These are phyloP conservation scores for Cromileptes altivelis DNA, from an alignment of 2,113 vertebrate genomes.

Conservation along the genomic window DNA sequence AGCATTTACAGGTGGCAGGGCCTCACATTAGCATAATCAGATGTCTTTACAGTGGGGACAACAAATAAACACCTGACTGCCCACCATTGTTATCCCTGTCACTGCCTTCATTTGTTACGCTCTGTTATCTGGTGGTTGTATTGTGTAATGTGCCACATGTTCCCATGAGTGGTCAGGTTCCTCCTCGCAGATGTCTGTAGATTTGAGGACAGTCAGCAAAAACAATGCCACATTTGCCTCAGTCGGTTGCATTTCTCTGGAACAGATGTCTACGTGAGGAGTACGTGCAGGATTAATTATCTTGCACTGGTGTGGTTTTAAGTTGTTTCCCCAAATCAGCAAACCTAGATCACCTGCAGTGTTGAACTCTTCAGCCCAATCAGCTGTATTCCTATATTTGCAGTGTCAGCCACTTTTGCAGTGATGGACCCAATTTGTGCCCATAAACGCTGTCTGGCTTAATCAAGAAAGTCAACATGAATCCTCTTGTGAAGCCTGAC, in stretches of 20 bases:
- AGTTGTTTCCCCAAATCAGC: slow-evolving; percentile 27
- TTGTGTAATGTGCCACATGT: background rate
- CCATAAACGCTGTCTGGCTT: background rate
- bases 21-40: background rate
- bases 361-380: slow-evolving; percentile 20
- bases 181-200: background rate
- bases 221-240: background rate
- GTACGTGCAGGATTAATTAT: slow-evolving; percentile 16
- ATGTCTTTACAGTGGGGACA: background rate
- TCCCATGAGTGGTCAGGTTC: slow-evolving; percentile 2
- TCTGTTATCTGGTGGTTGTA: background rate
- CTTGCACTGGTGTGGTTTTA: slow-evolving; percentile 1
- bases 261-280: slow-evolving; percentile 7
- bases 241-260: background rate
- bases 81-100: background rate
- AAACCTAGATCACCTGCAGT: slow-evolving; percentile 26
- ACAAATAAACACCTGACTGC: slow-evolving; percentile 3
- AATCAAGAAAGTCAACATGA: slow-evolving; percentile 1
- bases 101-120: background rate
- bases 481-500: background rate
- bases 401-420: slow-evolving; percentile 12
- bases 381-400: slow-evolving; percentile 22
- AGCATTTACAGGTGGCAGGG: background rate
- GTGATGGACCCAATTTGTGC: background rate
- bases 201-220: slow-evolving; percentile 2